A percentile compares a stretch with the other conserved stretches of the same genome.
phyloP scores from a whole-genome alignment of 2,888 invertebrate species.

The Diadegma fenestrale region DNA sequence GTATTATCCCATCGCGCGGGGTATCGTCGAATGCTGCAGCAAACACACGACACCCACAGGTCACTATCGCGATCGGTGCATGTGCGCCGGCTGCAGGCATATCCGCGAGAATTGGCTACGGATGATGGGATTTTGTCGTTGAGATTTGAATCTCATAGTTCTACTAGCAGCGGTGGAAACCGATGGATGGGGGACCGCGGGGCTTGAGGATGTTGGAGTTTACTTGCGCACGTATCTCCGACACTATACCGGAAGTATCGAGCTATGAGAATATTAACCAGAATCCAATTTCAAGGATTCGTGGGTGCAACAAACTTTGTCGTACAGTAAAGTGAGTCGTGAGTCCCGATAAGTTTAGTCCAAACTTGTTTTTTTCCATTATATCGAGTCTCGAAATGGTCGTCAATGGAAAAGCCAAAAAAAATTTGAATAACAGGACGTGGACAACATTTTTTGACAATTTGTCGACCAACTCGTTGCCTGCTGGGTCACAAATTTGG shows the following conservation, averaged over 20 bases:
- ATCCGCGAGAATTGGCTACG: slow-evolving; percentile 27
- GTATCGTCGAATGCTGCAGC: background rate
- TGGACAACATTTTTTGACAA: background rate
- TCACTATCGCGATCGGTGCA: slow-evolving; percentile 2
- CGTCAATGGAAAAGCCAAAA: background rate
- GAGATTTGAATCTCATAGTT: slow-evolving; percentile 27
- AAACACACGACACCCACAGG: slow-evolving; percentile 19
- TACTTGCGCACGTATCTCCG: slow-evolving; percentile 37
- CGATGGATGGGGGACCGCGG: slow-evolving; percentile 20
- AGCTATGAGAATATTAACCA: slow-evolving; percentile 67
- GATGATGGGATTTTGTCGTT: background rate
- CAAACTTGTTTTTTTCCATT: background rate
- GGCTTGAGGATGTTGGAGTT: slow-evolving; percentile 1
- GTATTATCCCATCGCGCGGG: background rate
- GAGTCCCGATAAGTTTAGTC: slow-evolving; percentile 3
- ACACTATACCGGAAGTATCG: slow-evolving; percentile 59
- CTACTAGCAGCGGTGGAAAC: slow-evolving; percentile 36
- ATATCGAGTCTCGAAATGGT: background rate
- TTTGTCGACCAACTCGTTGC: background rate
- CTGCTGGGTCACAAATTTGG: background rate
- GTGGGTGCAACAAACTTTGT: slow-evolving; percentile 53
- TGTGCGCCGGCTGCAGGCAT: slow-evolving; percentile 2
- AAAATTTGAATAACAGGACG: background rate
- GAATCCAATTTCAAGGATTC: slow-evolving; percentile 68
- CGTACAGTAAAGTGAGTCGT: slow-evolving; percentile 34